These are phyloP conservation scores for Botia kubotai DNA, from an alignment of 2,797 vertebrate species.

Conservation along the genomic window DNA sequence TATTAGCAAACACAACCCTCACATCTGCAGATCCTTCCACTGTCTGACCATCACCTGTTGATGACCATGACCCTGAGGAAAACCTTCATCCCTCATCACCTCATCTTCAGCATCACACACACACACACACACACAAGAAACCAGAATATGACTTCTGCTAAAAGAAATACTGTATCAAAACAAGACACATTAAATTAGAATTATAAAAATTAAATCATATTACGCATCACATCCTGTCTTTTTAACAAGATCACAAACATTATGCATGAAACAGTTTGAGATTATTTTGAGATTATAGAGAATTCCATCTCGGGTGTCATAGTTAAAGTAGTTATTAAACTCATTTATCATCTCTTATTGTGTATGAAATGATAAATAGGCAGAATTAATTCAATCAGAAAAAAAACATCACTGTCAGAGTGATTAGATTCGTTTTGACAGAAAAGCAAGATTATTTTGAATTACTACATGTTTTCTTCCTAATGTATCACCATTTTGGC, in stretches of 20 bases:
- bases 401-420: not conserved
- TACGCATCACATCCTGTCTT: no score
- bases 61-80: constrained; percentile 26
- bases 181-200: not conserved
- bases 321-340: not conserved
- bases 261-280: not conserved
- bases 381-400: not conserved
- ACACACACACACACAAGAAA: not conserved
- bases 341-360: not conserved
- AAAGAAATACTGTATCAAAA: not conserved
- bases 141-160: not conserved
- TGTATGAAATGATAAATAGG: not conserved
- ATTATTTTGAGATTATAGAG: no score
- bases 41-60: constrained; percentile 15
- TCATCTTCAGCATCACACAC: not conserved
- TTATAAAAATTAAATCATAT: not conserved
- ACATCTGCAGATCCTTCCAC: not conserved
- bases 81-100: constrained; percentile 10
- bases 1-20: no score
- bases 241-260: not conserved
- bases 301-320: no score
- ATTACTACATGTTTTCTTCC: not conserved
- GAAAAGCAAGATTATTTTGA: not conserved
- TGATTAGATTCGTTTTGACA: not conserved
- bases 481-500: no score